A percentile compares a stretch with the other conserved stretches of the same genome.
These are phyloP conservation scores for Myiozetetes cayanensis DNA, from an alignment of 2,113 vertebrate genomes.

Conservation along the genomic window DNA sequence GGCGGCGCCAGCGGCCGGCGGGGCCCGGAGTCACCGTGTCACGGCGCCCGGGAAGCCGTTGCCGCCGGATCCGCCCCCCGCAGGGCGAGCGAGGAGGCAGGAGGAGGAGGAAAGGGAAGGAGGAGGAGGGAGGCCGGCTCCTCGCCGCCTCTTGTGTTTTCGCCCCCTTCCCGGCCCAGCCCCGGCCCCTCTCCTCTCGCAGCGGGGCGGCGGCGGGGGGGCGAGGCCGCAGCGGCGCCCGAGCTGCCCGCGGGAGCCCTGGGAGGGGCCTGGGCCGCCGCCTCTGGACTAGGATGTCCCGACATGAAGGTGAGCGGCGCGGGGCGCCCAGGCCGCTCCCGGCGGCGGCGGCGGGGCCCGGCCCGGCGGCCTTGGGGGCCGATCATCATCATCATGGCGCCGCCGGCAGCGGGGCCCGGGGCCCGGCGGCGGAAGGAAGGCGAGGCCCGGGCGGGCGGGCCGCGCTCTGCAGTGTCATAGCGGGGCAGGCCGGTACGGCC, in stretches of 20 bases:
- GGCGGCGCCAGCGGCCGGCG: slow-evolving; percentile 78
- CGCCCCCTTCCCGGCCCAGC: background rate
- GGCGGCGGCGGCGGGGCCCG: too few species aligned
- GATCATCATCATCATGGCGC: too few species aligned
- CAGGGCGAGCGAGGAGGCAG: background rate
- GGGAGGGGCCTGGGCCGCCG: background rate
- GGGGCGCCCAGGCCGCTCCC: too few species aligned
- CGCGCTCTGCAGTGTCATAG: too few species aligned
- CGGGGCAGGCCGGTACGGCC: too few species aligned
- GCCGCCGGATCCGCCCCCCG: slow-evolving; percentile 56
- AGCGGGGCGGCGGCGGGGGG: slow-evolving; percentile 40
- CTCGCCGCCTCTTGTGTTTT: background rate
- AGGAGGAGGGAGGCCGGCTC: slow-evolving; percentile 64
- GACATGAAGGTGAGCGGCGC: too few species aligned
- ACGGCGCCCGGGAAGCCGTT: slow-evolving; percentile 65
- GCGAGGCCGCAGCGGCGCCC: slow-evolving; percentile 66
- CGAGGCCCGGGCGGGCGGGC: too few species aligned
- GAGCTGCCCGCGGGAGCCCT: background rate
- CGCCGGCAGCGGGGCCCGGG: too few species aligned
- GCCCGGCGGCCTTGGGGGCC: too few species aligned
- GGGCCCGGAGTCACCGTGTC: slow-evolving; percentile 71
- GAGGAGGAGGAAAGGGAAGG: background rate
- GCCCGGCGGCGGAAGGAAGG: too few species aligned
- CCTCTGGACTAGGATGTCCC: too few species aligned
- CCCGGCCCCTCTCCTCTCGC: background rate